These are phyloP conservation scores for Leptinotarsa tumamoca DNA, from an alignment of 2,888 invertebrate genomes.

Conservation along the genomic window DNA sequence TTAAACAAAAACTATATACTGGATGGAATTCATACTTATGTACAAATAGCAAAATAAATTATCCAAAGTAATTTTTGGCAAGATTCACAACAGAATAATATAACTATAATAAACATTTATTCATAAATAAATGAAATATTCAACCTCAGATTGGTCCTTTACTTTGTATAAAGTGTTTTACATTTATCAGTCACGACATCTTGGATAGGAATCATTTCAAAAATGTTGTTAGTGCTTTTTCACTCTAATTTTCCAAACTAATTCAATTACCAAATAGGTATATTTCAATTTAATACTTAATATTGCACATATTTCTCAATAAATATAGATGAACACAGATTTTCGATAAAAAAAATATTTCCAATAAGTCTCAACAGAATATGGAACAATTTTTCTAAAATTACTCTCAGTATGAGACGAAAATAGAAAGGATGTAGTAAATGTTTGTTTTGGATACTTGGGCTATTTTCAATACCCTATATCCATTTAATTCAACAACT, in stretches of 20 bases:
- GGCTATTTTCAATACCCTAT: not conserved
- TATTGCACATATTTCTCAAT: not conserved
- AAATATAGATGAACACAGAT: not conserved
- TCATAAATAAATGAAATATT: conserved; percentile 6
- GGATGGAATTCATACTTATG: conserved; percentile 16
- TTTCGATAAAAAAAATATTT: no score
- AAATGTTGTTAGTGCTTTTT: not conserved
- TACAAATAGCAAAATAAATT: conserved; percentile 15
- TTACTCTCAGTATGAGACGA: not conserved
- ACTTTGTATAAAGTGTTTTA: conserved; percentile 3
- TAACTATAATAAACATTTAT: conserved; percentile 12
- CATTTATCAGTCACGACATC: conserved; percentile 6
- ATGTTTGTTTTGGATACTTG: not conserved
- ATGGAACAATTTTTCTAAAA: no score
- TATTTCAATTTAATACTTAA: not conserved
- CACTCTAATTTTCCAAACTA: no score
- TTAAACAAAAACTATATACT: conserved; percentile 5
- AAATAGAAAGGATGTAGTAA: not conserved
- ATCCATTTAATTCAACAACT: conserved; percentile 12
- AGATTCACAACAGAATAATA: conserved; percentile 17
- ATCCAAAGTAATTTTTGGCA: conserved; percentile 13
- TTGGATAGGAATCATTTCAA: not conserved
- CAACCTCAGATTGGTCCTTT: conserved; percentile 17
- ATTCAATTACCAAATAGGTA: not conserved
- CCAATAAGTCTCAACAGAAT: not conserved